Conservation (phyloP, 1,140 invertebrate species). For the Diabrotica undecimpunctata region DNA sequence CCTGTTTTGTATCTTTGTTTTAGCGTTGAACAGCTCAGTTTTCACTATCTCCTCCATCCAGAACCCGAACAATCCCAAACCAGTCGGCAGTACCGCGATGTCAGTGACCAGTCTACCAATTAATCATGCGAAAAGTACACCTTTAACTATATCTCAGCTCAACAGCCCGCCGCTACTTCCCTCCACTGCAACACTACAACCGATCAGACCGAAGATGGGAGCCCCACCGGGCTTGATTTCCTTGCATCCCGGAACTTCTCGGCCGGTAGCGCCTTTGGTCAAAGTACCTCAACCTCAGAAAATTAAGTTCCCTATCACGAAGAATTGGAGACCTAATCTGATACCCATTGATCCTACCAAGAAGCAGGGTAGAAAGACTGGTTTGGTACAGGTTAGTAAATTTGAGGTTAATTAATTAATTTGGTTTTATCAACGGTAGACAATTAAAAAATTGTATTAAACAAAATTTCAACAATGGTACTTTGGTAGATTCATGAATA, state of each 20-base stretch:
- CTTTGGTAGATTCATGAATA: too few species aligned
- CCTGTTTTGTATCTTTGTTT: not conserved
- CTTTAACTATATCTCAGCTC: conserved; percentile 43
- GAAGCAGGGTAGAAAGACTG: conserved; percentile 39
- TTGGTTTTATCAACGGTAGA: too few species aligned
- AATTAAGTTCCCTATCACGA: conserved; percentile 48
- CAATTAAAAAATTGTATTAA: too few species aligned
- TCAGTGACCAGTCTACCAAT: conserved; percentile 12
- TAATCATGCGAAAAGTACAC: conserved; percentile 35
- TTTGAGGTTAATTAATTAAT: conserved; percentile 42
- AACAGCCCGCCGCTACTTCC: conserved; percentile 35
- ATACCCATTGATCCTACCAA: conserved; percentile 57
- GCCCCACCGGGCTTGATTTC: conserved; percentile 43
- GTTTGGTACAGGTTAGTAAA: conserved; percentile 37
- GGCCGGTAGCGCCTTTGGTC: conserved; percentile 32
- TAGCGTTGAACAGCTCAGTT: not conserved
- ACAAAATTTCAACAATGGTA: too few species aligned
- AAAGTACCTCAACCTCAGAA: conserved; percentile 48
- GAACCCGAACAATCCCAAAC: not conserved
- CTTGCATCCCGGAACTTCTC: conserved; percentile 40
- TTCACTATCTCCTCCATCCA: not conserved
- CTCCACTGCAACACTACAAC: conserved; percentile 12
- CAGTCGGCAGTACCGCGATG: conserved; percentile 11
- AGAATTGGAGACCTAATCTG: conserved; percentile 64
- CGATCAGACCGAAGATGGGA: conserved; percentile 26